Percentiles rank a stretch among this genome's conserved stretches.
These are phyloP conservation scores for Anoplophora glabripennis DNA, from an alignment of 1,140 invertebrate species.

Conservation along the genomic window DNA sequence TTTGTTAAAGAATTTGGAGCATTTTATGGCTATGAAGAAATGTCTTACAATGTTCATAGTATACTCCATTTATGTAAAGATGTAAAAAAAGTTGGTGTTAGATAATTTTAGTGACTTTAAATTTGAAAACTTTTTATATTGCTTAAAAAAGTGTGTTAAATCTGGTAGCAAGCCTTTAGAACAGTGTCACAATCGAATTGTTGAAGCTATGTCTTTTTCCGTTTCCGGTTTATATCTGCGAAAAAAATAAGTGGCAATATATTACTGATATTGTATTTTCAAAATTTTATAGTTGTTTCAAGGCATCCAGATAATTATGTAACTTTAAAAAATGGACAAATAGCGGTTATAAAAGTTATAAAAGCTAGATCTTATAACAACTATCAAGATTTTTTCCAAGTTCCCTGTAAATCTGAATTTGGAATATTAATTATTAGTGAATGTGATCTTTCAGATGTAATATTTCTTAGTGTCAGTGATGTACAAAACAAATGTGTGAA, in stretches of 20 bases:
- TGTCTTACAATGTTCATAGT: conserved; percentile 20
- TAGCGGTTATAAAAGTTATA: neutral
- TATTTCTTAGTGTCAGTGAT: too few species aligned
- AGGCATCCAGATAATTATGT: neutral
- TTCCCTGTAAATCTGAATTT: too few species aligned
- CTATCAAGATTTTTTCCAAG: too few species aligned
- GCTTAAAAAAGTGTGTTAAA: conserved; percentile 5
- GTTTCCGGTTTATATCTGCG: too few species aligned
- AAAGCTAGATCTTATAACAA: neutral
- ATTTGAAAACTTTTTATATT: conserved; percentile 20
- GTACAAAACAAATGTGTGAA: too few species aligned
- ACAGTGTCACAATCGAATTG: conserved; percentile 12
- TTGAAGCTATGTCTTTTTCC: neutral
- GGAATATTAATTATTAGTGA: too few species aligned
- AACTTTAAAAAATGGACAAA: neutral
- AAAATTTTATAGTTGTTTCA: neutral
- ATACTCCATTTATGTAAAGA: conserved; percentile 17
- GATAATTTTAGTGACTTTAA: conserved; percentile 20
- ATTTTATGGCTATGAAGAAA: conserved; percentile 7
- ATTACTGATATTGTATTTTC: too few species aligned
- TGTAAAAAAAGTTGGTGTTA: conserved; percentile 18
- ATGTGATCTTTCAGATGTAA: too few species aligned
- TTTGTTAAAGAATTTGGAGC: conserved; percentile 18
- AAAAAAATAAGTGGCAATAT: too few species aligned
- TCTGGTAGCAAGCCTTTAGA: conserved; percentile 15